Base-by-base conservation (phyloP, 2,113 vertebrate genomes). In the Illadopsis cleaveri region DNA sequence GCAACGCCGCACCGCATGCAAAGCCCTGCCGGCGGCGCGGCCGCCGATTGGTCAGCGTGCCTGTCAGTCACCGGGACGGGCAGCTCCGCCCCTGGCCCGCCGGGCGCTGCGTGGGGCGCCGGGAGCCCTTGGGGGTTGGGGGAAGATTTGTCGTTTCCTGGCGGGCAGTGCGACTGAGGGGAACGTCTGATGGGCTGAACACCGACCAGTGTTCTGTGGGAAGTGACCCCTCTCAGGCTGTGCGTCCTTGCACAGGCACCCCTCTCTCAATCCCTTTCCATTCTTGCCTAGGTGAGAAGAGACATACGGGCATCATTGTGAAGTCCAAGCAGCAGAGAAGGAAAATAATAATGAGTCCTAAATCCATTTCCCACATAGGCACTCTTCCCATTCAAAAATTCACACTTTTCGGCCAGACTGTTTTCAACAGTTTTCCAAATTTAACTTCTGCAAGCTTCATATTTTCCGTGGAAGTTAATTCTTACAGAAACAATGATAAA, bases 1-100 rank as follows among this genome's bases (percentile, higher is more conserved):
- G 96, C 96, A 97, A 98, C 96, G 23, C 35, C 83, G 44, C 92
- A 65, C 95, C 86, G 64, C 57, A 84, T 66, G 91, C 94, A 64
- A 73, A 20, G 25, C 5, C 2, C 2, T 5, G 33, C 57, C 16
- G 28, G 37, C 37, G 30, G 11, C 68, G 15, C 50, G 24, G 84
- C 44, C 40, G 70, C n/a, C 20, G 22, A 81, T 72, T 90, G 87
- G 85, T 4, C 40, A 5, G n/a, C 3, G 30, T 1, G 3, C 25
- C 40, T 64, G 75, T 42, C 85, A 54, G n/a, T 80, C 45, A 25
- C 3, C 2, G 6, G 4, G 4, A 5, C 2, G 6, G 33, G 20
- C 2, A 12, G 28, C 16, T 3, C 4, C 31, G 10, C 11, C n/a
- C 21, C 9, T 3, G 6, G 1, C 2, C 11, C 8, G 1, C 4